A percentile compares a stretch with the other conserved stretches of the same genome.
phyloP scores from a whole-genome alignment of 1,140 invertebrate species.

The Drosophila saltans region DNA sequence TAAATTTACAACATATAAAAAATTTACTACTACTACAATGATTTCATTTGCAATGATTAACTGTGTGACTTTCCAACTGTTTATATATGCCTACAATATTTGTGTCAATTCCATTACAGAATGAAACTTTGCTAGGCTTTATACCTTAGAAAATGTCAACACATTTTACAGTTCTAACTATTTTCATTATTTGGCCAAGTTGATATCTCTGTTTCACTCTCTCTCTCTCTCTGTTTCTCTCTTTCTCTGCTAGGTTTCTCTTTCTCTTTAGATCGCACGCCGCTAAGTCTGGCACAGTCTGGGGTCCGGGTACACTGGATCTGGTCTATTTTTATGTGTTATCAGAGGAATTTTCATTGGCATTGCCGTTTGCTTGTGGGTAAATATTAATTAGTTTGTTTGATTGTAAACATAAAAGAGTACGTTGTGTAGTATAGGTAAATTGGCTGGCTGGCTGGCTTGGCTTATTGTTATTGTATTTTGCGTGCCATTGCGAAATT shows the following conservation, averaged over 20 bases:
- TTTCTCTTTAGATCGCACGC: slow-evolving; percentile 44
- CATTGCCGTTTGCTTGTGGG: slow-evolving; percentile 61
- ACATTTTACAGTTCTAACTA: not conserved
- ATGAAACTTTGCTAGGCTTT: no score
- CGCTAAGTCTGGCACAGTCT: slow-evolving; percentile 64
- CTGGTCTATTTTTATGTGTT: slow-evolving; percentile 71
- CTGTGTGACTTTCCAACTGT: no score
- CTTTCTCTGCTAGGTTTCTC: slow-evolving; percentile 5
- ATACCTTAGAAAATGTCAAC: not conserved
- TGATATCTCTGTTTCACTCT: not conserved
- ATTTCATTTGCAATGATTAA: no score
- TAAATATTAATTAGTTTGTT: slow-evolving; percentile 80
- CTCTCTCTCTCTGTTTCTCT: not conserved
- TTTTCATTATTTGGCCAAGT: not conserved
- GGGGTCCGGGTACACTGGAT: not conserved
- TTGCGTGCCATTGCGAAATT: slow-evolving; percentile 78
- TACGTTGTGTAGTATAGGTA: slow-evolving; percentile 34
- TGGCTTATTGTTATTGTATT: slow-evolving; percentile 33
- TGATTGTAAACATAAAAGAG: slow-evolving; percentile 56
- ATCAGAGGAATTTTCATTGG: slow-evolving; percentile 72
- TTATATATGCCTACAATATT: no score
- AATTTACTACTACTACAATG: no score
- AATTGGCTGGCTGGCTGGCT: slow-evolving; percentile 27
- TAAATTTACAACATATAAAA: no score
- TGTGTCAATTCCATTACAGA: no score